Evolutionary conservation across 2,797 vertebrate species (phyloP), one percentile per base, ranked within the genome.

Genomic region (Tangara arthus): DNA sequence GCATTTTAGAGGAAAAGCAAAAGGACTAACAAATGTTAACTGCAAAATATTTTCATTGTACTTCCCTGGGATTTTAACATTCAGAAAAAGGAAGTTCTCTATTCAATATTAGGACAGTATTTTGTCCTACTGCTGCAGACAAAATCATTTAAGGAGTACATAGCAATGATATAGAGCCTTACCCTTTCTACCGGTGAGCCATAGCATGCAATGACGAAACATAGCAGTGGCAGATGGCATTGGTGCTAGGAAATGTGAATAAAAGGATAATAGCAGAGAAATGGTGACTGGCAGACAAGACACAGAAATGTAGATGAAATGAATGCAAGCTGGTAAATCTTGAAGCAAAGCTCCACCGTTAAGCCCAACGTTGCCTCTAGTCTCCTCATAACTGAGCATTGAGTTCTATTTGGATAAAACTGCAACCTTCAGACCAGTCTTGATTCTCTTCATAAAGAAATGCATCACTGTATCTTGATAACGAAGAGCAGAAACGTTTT

Each of bases 141-240:
- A 94, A 77, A 91, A 87, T 17, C 30, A 95, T 94, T 82, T 68
- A 88, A 92, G 69, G 66, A 90, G 53, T 78, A 92, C 47, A 93
- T 71, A 96, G 97, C 92, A 97, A 97, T 85, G n/a, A 97, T 73
- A 96, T 41, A 96, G 97, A 95, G 97, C 98, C 99, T 99, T 99
- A 99, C 99, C 99, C 99, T 99, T 99, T 98, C 98, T 99, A 98
- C 98, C 98, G 98, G 99, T 98, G 98, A 99, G 98, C 99, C 99
- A 99, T 98, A 99, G 98, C 99, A 99, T 99, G 99, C 99, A 99
- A 99, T 99, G 99, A 98, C 98, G 98, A 98, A 99, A 99, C 98
- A 99, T 99, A 99, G 99, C 98, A 99, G 99, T 99, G 98, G 98
- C 98, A 98, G 98, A 99, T 98, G 99, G 99, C 99, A 99, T 99